Evolutionary conservation across 1,140 invertebrate species (phyloP), one percentile per base, ranked within the genome.

Genomic region (Camponotus vicinus): DNA sequence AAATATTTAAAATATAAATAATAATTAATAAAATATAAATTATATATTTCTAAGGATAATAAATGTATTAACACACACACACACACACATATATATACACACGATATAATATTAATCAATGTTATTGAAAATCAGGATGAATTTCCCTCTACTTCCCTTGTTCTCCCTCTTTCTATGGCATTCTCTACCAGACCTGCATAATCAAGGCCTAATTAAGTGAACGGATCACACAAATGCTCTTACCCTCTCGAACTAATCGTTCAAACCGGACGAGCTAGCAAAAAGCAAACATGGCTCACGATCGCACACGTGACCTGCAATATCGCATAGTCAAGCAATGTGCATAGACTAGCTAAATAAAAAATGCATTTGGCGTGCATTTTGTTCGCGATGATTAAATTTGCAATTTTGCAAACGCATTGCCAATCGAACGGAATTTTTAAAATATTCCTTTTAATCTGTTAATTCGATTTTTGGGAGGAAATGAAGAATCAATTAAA

Each of bases 151-250:
- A 15, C 64, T 45, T 63, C 73, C 9, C 34, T 64, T 27, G 34
- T 49, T 73, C 52, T 70, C 15, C n/a, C 42, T 55, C 66, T 18
- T 52, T 49, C 34, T 75, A 34, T 69, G 63, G 71, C 69, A 71
- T 78, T 89, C 88, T 73, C 67, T 71, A 80, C 40, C 82, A 83
- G 88, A 86, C 86, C 85, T 84, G 91, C 88, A 92, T 92, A 92
- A 90, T 91, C 88, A 89, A 80, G 86, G 63, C 69, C 69, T 88
- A 88, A 86, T 88, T 89, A 89, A 90, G 85, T 69, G 71, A 87
- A 77, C 76, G 85, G 77, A 89, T 89, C 86, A 85, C 76, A 88
- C 77, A 86, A 89, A 67, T 70, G 77, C 80, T 67, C 73, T 89
- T 86, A 89, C 52, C 86, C 55, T 61, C 82, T 82, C 87, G 52